A percentile compares a stretch with the other conserved stretches of the same genome.
phyloP scores from a whole-genome alignment of 1,140 invertebrate genomes.

The Akabosia matsudoensis region DNA sequence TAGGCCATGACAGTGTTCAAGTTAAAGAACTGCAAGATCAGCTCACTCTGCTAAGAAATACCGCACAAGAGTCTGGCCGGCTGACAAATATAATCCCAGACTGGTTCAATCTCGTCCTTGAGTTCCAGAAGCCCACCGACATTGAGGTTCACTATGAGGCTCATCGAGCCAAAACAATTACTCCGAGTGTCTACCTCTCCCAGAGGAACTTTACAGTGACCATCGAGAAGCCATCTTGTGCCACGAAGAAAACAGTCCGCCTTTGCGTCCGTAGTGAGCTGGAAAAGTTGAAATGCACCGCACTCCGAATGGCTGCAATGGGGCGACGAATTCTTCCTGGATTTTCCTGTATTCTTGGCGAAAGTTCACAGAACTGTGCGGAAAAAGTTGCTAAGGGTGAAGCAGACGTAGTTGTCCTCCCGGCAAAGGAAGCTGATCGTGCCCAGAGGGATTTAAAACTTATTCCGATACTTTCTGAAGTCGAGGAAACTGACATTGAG shows the following conservation, averaged over 20 bases:
- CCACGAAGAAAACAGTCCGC: slow-evolving; percentile 56
- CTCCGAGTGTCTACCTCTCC: slow-evolving; percentile 51
- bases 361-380: slow-evolving; percentile 62
- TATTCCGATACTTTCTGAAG: slow-evolving; percentile 56
- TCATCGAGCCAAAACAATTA: slow-evolving; percentile 23
- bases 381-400: slow-evolving; percentile 60
- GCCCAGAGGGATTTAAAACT: slow-evolving; percentile 57
- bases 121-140: slow-evolving; percentile 25
- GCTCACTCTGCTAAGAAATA: slow-evolving; percentile 31
- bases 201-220: slow-evolving; percentile 67
- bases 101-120: slow-evolving; percentile 32
- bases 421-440: slow-evolving; percentile 59
- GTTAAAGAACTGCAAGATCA: slow-evolving; percentile 34
- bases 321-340: slow-evolving; percentile 69
- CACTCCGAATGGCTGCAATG: slow-evolving; percentile 64
- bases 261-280: slow-evolving; percentile 63
- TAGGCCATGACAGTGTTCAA: neutral
- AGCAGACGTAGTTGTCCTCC: slow-evolving; percentile 63
- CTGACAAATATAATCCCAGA: neutral
- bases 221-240: slow-evolving; percentile 68
- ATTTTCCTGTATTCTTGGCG: slow-evolving; percentile 62
- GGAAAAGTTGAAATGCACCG: slow-evolving; percentile 63
- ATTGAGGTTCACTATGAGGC: slow-evolving; percentile 12
- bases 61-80: neutral
- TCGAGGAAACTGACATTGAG: slow-evolving; percentile 50